These are phyloP conservation scores for Mionectes olivaceus DNA, from an alignment of 2,797 vertebrate genomes.

Conservation along the genomic window DNA sequence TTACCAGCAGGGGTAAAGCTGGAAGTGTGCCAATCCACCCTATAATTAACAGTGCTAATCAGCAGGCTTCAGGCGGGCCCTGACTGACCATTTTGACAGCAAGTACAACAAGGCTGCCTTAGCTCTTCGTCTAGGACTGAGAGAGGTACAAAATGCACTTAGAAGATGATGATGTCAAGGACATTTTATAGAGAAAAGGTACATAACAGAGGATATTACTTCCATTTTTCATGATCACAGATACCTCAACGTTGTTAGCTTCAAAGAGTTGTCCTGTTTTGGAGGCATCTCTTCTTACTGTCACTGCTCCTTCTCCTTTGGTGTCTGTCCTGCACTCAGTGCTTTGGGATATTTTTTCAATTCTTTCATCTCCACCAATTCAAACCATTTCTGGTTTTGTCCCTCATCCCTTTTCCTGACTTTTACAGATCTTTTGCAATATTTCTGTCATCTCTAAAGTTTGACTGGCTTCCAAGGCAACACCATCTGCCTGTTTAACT, in stretches of 20 bases:
- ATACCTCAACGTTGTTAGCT: not conserved
- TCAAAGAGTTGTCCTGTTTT: not conserved
- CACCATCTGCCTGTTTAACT: constrained; percentile 56
- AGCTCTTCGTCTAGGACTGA: not conserved
- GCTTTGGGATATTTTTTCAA: constrained; percentile 1
- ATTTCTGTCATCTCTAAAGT: constrained; percentile 51
- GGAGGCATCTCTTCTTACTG: not conserved
- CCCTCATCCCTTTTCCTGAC: constrained; percentile 27
- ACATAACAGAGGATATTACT: constrained; percentile 1
- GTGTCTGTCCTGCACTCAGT: not conserved
- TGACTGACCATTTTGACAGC: not conserved
- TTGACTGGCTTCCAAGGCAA: constrained; percentile 64
- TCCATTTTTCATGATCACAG: constrained; percentile 39
- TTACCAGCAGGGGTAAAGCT: not conserved
- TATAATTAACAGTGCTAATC: not conserved
- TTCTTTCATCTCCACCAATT: constrained; percentile 10
- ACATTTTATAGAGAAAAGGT: not conserved
- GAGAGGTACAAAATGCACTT: not conserved
- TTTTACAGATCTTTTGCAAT: constrained; percentile 54
- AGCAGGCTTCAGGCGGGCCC: not conserved
- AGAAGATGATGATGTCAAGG: not conserved
- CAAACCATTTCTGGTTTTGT: constrained; percentile 28
- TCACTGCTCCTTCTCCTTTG: not conserved
- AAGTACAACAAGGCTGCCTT: not conserved
- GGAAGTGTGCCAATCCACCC: not conserved